Evolutionary conservation across 2,113 vertebrate genomes (phyloP).

Genomic region (Numida meleagris): DNA sequence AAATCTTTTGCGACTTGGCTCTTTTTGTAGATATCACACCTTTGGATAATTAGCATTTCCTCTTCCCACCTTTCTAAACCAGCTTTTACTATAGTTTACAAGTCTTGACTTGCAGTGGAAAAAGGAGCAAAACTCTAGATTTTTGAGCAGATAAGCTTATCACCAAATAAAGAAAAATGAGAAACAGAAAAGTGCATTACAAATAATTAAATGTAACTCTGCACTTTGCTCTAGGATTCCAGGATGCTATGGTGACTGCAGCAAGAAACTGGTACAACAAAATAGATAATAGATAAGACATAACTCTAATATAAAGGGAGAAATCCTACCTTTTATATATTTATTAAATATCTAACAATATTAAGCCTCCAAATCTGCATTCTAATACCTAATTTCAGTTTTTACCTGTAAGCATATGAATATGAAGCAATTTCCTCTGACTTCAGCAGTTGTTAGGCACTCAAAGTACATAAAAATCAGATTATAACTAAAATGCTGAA

Average conservation of each 20-base stretch:
- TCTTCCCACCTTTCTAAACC: background rate
- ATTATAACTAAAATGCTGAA: background rate
- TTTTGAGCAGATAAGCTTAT: background rate
- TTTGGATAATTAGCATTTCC: slow-evolving; percentile 11
- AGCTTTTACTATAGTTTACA: background rate
- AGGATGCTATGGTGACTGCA: background rate
- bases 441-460: background rate
- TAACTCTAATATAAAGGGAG: background rate
- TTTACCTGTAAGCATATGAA: background rate
- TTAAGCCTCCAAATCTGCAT: background rate
- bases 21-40: slow-evolving; percentile 32
- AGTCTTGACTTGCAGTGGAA: background rate
- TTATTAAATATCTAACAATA: background rate
- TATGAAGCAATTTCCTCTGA: background rate
- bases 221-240: background rate
- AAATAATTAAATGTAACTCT: background rate
- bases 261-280: background rate
- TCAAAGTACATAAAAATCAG: background rate
- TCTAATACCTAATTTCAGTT: background rate
- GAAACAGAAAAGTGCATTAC: background rate
- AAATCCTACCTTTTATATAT: background rate
- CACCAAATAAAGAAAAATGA: background rate
- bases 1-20: slow-evolving; percentile 45
- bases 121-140: background rate
- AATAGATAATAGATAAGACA: background rate